Base-by-base conservation (phyloP, 2,888 invertebrate species). In the Cantharis lateralis region DNA sequence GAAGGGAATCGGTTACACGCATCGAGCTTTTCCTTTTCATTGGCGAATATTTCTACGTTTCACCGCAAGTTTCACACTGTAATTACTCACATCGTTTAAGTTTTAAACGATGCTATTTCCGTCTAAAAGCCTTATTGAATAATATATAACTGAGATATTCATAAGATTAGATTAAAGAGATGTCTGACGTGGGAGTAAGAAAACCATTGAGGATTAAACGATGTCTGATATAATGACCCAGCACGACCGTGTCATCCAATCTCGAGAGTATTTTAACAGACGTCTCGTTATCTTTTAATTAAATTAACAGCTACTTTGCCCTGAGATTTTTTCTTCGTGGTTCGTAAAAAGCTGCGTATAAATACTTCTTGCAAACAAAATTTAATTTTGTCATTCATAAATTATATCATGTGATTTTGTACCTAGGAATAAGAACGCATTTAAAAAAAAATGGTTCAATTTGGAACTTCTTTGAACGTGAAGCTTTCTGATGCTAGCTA, bases 401-500 rank as follows among this genome's bases (percentile, higher is more conserved):
- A n/a, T 48, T 48, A 48, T 48, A 7, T 7, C 13, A 7, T n/a
- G 48, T 0, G 7, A 20, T 20, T 48, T 11, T 48, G 32, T 48
- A 48, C n/a, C n/a, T 48, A 48, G 13, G 9, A 5, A 24, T 24
- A 24, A 5, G 1, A 0, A 7, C 5, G 10, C 13, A 15, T 66
- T 66, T 66, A n/a, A 5, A 11, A 10, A 15, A 72, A 74, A 72
- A 72, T 76, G 66, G 76, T 72, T 74, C 66, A 66, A 68, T 76
- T 76, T 68, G 63, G 28, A 72, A 48, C 70, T 62, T 62, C 64
- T 66, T 77, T 74, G 71, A 74, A 66, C 73, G 68, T 70, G 64
- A 72, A 72, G 72, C 74, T 75, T 76, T 72, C 77, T 71, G 18
- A n/a, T 72, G 63, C 72, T 72, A 77, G 79, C 79, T 77, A 72